These are phyloP conservation scores for Zalophus californianus DNA, from an alignment of 2,797 vertebrate genomes.

Conservation along the genomic window DNA sequence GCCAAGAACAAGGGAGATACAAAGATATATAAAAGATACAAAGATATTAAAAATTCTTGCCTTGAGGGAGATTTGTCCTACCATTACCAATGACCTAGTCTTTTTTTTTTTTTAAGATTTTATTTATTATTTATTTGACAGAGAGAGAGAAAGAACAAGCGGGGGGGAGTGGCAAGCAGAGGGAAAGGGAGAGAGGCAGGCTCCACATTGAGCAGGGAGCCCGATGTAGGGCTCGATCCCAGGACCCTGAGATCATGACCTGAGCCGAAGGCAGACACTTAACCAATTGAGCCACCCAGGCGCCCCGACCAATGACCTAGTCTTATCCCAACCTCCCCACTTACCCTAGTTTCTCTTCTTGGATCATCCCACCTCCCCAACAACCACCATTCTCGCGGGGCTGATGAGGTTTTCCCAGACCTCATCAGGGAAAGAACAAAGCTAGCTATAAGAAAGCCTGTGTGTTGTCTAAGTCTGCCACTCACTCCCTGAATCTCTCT, in stretches of 20 bases:
- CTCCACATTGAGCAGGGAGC: no score
- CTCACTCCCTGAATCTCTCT: not conserved
- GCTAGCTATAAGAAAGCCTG: not conserved
- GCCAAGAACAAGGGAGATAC: conserved; percentile 34
- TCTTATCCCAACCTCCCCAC: not conserved
- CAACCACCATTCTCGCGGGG: not conserved
- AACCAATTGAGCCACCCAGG: no score
- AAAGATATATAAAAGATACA: not conserved
- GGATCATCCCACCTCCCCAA: not conserved
- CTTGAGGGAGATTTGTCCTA: not conserved
- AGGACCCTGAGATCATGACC: no score
- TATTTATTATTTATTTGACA: no score
- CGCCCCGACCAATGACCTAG: not conserved
- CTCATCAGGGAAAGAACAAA: conserved; percentile 23
- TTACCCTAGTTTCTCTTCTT: conserved; percentile 33
- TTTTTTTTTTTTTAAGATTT: no score
- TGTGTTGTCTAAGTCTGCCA: not conserved
- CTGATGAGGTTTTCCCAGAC: not conserved
- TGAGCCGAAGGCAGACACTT: no score
- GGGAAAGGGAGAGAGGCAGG: no score
- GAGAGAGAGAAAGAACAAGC: no score
- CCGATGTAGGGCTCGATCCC: no score
- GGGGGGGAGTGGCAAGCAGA: no score
- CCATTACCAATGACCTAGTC: not conserved
- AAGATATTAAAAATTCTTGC: not conserved